A percentile compares a stretch with the other conserved stretches of the same genome.
Conservation (phyloP, 2,113 vertebrate genomes). For the Toxostoma redivivum region DNA sequence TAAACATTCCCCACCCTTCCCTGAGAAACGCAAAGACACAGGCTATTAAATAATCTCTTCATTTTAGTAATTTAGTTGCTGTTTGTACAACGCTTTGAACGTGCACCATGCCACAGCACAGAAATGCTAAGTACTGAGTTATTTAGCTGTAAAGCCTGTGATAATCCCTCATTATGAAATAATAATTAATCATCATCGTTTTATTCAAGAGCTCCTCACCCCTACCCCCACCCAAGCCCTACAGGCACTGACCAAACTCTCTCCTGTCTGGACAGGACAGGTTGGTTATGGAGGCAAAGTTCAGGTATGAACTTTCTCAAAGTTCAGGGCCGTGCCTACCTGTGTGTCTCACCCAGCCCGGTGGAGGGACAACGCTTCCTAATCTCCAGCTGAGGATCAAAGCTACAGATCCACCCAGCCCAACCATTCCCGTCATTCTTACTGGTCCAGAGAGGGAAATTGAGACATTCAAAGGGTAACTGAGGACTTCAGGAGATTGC, state of each 20-base stretch:
- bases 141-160: conserved; percentile 56
- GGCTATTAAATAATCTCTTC: conserved; percentile 57
- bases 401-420: conserved; percentile 11
- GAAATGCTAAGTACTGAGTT: conserved; percentile 35
- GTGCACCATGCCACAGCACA: neutral
- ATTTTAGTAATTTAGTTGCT: conserved; percentile 50
- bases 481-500: neutral
- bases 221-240: conserved; percentile 10
- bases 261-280: neutral
- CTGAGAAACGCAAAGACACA: conserved; percentile 28
- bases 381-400: conserved; percentile 25
- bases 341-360: neutral
- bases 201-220: conserved; percentile 23
- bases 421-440: neutral
- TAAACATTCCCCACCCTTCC: conserved; percentile 53
- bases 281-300: neutral
- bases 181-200: conserved; percentile 62
- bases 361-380: neutral
- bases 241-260: conserved; percentile 28
- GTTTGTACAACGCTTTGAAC: conserved; percentile 53
- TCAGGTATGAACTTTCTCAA: conserved; percentile 35
- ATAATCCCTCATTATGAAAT: conserved; percentile 66
- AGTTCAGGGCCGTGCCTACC: conserved; percentile 42
- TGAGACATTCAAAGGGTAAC: neutral
- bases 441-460: neutral